phyloP scores from a whole-genome alignment of 2,888 invertebrate genomes.

The Choristoneura rosaceana region DNA sequence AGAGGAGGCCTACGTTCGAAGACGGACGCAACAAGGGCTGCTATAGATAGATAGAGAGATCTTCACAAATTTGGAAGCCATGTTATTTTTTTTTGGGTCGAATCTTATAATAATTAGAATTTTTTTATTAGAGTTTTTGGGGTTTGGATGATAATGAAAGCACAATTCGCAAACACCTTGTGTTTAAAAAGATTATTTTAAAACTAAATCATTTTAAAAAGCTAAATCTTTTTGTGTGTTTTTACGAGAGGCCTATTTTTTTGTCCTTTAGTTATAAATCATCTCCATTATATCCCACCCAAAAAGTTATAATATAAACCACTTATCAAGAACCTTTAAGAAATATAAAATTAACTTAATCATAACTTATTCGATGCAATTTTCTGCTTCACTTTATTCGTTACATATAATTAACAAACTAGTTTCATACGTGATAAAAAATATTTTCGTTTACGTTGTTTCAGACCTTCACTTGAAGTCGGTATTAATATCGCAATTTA shows the following conservation, averaged over 20 bases:
- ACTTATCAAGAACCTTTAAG: conserved; percentile 4
- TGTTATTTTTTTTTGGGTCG: no score
- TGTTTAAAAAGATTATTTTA: no score
- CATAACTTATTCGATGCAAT: neutral
- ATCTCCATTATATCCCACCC: neutral
- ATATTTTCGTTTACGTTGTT: conserved; percentile 21
- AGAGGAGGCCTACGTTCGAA: no score
- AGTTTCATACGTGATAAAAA: neutral
- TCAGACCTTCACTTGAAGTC: conserved; percentile 51
- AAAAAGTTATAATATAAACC: neutral
- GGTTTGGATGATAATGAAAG: no score
- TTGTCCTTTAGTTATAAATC: neutral
- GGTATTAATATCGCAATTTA: conserved; percentile 52
- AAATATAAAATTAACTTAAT: conserved; percentile 6
- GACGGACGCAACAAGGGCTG: no score
- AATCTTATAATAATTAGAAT: no score
- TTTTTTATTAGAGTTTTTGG: no score
- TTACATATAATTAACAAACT: neutral
- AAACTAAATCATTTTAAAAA: no score
- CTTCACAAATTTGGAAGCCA: no score
- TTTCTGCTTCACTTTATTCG: neutral
- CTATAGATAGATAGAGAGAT: no score
- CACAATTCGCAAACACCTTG: no score
- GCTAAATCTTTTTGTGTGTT: neutral
- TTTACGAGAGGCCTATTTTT: neutral